Conservation (phyloP, 2,113 vertebrate genomes). For the Verasper variegatus region DNA sequence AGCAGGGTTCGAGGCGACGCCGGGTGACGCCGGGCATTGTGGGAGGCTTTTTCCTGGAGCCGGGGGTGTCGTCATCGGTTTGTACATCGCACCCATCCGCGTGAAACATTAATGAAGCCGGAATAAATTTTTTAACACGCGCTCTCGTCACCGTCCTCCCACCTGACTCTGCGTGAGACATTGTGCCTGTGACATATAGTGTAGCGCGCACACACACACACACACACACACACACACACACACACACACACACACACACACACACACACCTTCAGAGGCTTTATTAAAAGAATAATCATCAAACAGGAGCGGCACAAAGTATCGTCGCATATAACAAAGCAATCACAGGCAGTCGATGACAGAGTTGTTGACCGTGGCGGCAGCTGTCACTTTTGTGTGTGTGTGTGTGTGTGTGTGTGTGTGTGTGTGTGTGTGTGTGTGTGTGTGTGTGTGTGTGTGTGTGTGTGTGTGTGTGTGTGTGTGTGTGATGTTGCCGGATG, state of each 20-base stretch:
- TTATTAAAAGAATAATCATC: conserved; percentile 72
- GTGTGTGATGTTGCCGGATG: conserved; percentile 63
- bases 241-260: conserved; percentile 39
- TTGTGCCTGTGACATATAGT: conserved; percentile 31
- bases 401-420: conserved; percentile 49
- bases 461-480: conserved; percentile 32
- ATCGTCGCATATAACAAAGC: conserved; percentile 43
- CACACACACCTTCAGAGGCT: conserved; percentile 49
- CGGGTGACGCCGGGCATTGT: conserved; percentile 11
- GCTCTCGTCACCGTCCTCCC: conserved; percentile 64
- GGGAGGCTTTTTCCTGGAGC: conserved; percentile 44
- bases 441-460: neutral
- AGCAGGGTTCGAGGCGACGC: conserved; percentile 32
- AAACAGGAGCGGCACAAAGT: conserved; percentile 41
- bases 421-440: too few species aligned
- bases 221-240: conserved; percentile 16
- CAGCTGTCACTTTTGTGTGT: conserved; percentile 19
- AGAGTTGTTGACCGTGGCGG: conserved; percentile 41
- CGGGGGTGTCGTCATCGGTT: conserved; percentile 44
- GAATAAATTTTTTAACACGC: conserved; percentile 68
- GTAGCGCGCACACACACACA: conserved; percentile 27
- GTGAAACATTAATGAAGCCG: conserved; percentile 70
- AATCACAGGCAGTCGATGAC: conserved; percentile 51
- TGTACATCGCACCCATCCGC: conserved; percentile 44
- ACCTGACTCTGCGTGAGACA: conserved; percentile 45